phyloP scores from a whole-genome alignment of 2,797 vertebrate species.

The Esox lucius region DNA sequence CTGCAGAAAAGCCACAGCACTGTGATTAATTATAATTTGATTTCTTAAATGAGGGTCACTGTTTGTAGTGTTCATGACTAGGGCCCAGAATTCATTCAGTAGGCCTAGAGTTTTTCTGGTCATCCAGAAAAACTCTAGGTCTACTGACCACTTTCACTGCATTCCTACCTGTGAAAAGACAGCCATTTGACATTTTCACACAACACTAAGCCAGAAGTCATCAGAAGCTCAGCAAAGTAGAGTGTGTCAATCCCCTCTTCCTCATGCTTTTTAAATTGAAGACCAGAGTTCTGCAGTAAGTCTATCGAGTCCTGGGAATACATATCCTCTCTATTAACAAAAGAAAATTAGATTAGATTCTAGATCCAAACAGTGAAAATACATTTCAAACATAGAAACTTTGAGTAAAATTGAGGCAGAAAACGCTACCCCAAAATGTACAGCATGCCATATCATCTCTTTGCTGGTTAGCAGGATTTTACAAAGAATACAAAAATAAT shows the following conservation, averaged over 20 bases:
- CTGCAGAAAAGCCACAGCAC: constrained; percentile 60
- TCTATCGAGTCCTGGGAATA: constrained; percentile 99
- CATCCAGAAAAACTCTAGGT: not conserved
- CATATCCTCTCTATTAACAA: constrained; percentile 90
- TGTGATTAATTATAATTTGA: not conserved
- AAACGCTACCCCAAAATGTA: not conserved
- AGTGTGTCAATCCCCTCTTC: constrained; percentile 96
- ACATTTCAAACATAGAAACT: too few relatives aligned
- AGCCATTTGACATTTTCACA: constrained; percentile 99
- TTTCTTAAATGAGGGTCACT: not conserved
- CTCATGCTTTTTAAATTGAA: constrained; percentile 98
- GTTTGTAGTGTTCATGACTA: not conserved
- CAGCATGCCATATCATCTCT: not conserved
- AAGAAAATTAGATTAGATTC: not conserved
- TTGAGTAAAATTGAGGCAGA: too few relatives aligned
- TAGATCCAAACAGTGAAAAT: not conserved
- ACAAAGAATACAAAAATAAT: not conserved
- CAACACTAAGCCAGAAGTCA: constrained; percentile 97
- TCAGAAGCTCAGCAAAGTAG: constrained; percentile 95
- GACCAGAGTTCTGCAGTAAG: constrained; percentile 94
- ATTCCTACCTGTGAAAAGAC: constrained; percentile 92
- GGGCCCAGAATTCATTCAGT: not conserved
- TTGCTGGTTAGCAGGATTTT: not conserved
- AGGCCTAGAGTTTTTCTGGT: not conserved
- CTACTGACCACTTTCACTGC: not conserved